phyloP scores from a whole-genome alignment of 1,140 invertebrate species.

The Ceratoteleas bidentatus region DNA sequence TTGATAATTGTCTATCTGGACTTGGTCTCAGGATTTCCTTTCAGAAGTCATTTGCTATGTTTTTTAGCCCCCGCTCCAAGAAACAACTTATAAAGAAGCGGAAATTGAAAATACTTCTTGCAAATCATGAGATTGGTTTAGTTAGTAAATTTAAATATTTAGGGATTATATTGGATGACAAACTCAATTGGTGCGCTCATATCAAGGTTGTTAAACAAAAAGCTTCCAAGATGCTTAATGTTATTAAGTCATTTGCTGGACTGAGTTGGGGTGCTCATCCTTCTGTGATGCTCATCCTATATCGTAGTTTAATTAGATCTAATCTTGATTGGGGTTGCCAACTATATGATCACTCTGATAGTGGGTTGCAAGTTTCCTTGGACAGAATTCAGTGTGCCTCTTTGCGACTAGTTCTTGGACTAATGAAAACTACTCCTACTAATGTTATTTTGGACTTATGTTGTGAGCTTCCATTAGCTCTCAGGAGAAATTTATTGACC shows the following conservation, averaged over 20 bases:
- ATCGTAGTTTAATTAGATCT: background rate
- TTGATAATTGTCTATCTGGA: too few relatives aligned
- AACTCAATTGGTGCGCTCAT: background rate
- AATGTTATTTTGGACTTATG: background rate
- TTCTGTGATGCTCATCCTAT: background rate
- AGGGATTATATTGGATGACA: background rate
- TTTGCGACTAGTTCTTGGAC: background rate
- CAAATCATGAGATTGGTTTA: too few relatives aligned
- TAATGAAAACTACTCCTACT: background rate
- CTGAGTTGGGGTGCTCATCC: background rate
- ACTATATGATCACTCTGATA: too few relatives aligned
- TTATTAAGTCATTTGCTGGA: background rate
- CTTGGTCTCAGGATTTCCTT: too few relatives aligned
- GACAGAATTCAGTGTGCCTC: background rate
- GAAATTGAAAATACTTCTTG: too few relatives aligned
- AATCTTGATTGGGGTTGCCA: background rate
- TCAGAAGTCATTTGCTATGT: too few relatives aligned
- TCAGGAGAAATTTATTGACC: too few relatives aligned
- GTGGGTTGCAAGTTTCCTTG: too few relatives aligned
- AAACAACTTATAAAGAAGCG: too few relatives aligned
- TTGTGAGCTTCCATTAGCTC: background rate
- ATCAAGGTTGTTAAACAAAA: background rate
- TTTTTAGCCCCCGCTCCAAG: too few relatives aligned
- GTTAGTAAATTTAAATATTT: constrained; percentile 2
- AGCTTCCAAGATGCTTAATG: background rate